These are phyloP conservation scores for Agonopterix subpropinquella DNA, from an alignment of 2,888 invertebrate genomes.

Conservation along the genomic window DNA sequence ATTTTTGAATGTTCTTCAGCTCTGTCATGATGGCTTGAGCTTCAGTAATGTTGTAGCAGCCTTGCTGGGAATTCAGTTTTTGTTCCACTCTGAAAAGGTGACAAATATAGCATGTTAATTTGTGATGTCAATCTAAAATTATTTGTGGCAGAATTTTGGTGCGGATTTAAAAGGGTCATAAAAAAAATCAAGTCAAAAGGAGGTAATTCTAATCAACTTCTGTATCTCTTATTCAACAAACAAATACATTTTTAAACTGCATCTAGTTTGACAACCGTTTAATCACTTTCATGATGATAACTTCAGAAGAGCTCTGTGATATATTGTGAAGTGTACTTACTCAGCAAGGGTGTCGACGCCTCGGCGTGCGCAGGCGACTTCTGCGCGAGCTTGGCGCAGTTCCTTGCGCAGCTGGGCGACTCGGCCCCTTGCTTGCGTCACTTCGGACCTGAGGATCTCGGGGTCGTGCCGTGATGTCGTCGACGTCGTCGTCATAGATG, in stretches of 20 bases:
- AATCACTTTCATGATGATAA: background rate
- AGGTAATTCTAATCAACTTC: no score
- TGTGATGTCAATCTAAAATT: background rate
- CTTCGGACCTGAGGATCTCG: slow-evolving; percentile 93
- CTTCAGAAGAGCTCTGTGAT: background rate
- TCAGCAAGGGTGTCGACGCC: slow-evolving; percentile 94
- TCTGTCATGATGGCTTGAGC: slow-evolving; percentile 98
- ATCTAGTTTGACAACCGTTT: background rate
- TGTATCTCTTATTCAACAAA: no score
- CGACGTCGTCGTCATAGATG: slow-evolving; percentile 82
- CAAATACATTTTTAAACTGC: no score
- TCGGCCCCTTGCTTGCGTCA: slow-evolving; percentile 90
- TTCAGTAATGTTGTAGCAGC: slow-evolving; percentile 94
- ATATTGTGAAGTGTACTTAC: slow-evolving; percentile 70
- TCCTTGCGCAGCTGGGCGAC: slow-evolving; percentile 93
- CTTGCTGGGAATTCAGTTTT: slow-evolving; percentile 89
- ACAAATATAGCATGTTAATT: background rate
- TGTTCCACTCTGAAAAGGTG: slow-evolving; percentile 85
- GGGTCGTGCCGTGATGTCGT: slow-evolving; percentile 96
- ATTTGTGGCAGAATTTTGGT: no score
- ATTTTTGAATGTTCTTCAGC: slow-evolving; percentile 93
- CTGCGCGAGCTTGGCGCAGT: slow-evolving; percentile 91
- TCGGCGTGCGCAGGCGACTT: slow-evolving; percentile 93
- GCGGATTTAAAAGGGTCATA: no score
- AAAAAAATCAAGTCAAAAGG: background rate